A percentile compares a stretch with the other conserved stretches of the same genome.
Evolutionary conservation across 2,797 vertebrate genomes (phyloP).

Genomic region (Cetoscarus ocellatus): DNA sequence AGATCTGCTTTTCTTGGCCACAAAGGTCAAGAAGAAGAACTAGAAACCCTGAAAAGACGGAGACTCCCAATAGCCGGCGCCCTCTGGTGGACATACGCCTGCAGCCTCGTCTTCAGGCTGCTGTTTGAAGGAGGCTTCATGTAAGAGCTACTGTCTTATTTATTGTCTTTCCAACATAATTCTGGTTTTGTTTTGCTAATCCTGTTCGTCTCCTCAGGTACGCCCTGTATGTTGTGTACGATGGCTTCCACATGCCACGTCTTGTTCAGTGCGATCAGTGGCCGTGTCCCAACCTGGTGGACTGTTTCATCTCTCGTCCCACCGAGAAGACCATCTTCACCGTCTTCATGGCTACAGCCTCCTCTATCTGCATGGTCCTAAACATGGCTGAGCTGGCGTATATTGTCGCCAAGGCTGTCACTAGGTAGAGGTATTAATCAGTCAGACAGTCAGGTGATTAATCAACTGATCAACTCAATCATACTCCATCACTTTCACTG

Average conservation of each 20-base stretch:
- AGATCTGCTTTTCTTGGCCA: constrained; percentile 45
- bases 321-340: constrained; percentile 85
- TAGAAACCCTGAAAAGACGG: constrained; percentile 70
- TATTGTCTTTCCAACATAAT: no score
- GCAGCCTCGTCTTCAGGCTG: constrained; percentile 79
- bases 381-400: constrained; percentile 83
- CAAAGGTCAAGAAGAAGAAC: constrained; percentile 64
- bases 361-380: constrained; percentile 81
- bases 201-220: constrained; percentile 57
- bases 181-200: neutral
- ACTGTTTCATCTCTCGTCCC: constrained; percentile 84
- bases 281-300: constrained; percentile 84
- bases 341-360: constrained; percentile 82
- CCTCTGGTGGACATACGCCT: constrained; percentile 83
- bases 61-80: constrained; percentile 71
- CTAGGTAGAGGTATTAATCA: constrained; percentile 61
- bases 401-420: constrained; percentile 76
- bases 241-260: constrained; percentile 80
- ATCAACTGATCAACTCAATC: neutral
- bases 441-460: constrained; percentile 44
- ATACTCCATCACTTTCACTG: no score
- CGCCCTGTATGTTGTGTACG: constrained; percentile 78
- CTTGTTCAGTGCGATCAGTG: constrained; percentile 82
- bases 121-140: constrained; percentile 83
- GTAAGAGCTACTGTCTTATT: constrained; percentile 42